Evolutionary conservation across 2,797 vertebrate species (phyloP).

Genomic region (Benthosema pterotum): DNA sequence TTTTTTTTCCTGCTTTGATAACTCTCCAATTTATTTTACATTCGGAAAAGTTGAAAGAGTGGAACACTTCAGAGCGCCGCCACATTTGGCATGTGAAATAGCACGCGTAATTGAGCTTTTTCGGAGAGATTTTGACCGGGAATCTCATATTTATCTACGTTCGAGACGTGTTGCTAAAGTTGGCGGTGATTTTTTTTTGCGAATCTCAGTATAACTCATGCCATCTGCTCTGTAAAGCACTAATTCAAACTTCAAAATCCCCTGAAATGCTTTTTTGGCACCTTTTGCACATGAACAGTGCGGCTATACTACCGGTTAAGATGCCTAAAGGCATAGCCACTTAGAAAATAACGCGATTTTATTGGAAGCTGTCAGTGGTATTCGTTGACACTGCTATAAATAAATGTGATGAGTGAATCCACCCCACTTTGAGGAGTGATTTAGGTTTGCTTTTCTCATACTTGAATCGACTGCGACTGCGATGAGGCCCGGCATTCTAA

Average conservation of each 20-base stretch:
- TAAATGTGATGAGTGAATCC: background rate
- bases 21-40: background rate
- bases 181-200: constrained; percentile 8
- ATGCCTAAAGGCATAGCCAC: constrained; percentile 3
- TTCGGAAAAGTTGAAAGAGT: background rate
- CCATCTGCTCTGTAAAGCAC: constrained; percentile 29
- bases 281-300: constrained; percentile 8
- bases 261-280: constrained; percentile 13
- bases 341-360: background rate
- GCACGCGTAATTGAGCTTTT: background rate
- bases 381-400: background rate
- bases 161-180: background rate
- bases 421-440: background rate
- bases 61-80: background rate
- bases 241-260: background rate
- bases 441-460: constrained; percentile 1
- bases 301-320: background rate
- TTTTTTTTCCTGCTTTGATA: constrained; percentile 11
- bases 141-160: constrained; percentile 1
- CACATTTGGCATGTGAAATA: constrained; percentile 4
- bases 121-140: background rate
- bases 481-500: constrained; percentile 43
- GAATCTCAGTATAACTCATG: constrained; percentile 28
- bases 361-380: background rate
- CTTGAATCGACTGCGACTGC: constrained; percentile 22